Evolutionary conservation across 2,888 invertebrate species (phyloP).

Genomic region (Prosapia bicincta): DNA sequence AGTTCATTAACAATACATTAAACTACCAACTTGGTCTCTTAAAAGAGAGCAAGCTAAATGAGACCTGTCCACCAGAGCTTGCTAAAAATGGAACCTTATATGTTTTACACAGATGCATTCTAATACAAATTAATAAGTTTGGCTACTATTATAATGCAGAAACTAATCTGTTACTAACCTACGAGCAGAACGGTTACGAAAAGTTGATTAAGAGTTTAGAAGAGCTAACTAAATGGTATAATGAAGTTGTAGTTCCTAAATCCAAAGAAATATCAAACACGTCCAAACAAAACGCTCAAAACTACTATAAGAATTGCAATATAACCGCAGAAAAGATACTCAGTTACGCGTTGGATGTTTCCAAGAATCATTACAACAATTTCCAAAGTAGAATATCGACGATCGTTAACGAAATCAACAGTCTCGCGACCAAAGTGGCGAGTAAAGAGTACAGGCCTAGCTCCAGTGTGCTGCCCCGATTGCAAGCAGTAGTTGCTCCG

Average conservation of each 20-base stretch:
- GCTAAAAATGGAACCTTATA: neutral
- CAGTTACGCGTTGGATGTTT: neutral
- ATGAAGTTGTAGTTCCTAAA: neutral
- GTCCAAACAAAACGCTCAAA: neutral
- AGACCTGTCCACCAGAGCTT: neutral
- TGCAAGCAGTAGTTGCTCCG: neutral
- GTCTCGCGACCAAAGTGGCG: neutral
- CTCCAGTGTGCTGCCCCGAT: neutral
- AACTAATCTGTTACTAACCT: neutral
- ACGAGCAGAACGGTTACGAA: neutral
- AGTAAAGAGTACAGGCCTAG: neutral
- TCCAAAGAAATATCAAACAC: neutral
- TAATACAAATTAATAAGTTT: neutral
- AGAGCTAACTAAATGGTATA: neutral
- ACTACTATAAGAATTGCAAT: neutral
- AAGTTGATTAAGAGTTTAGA: neutral
- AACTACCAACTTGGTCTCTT: neutral
- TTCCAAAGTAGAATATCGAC: neutral
- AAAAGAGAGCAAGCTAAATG: neutral
- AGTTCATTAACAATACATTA: neutral
- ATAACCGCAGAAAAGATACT: neutral
- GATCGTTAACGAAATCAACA: neutral
- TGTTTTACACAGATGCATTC: neutral
- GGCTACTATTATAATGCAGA: neutral
- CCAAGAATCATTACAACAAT: neutral